Base-by-base conservation (phyloP, 2,113 vertebrate species). In the Todiramphus saurophagus region DNA sequence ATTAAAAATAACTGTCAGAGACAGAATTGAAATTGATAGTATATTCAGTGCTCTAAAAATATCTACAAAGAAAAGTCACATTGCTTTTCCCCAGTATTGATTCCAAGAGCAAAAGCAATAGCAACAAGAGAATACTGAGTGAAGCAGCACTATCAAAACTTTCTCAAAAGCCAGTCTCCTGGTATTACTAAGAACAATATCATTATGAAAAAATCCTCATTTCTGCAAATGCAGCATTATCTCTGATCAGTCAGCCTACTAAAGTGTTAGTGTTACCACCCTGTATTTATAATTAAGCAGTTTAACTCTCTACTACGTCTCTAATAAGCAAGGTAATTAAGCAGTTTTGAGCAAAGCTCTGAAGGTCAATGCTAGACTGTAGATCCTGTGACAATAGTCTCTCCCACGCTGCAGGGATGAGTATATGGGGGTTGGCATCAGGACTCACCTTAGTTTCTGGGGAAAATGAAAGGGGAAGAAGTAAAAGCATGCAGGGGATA, bases 1-100 rank as follows among this genome's bases (percentile, higher is more conserved):
- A 93, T 92, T 95, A 96, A 92, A 96, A 90, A 83, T 60, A 90
- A 69, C 46, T 72, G 31, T 89, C 77, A 64, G 55, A 41, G n/a
- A 50, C 48, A 89, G 48, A 90, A 93, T 60, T 87, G 46, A 95
- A 95, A 86, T 86, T 85, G 50, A 60, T 85, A 66, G 66, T 19
- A 30, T 82, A 68, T 86, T 75, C 43, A 72, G 74, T 28, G 24
- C 39, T 93, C 86, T 90, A 95, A 83, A 96, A 96, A 86, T 68
- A 87, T 55, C 56, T 84, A 39, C 30, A 15, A 63, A 76, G 78
- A 67, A 83, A 44, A 80, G 80, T 70, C 66, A 51, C 9, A 0
- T 51, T 79, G 35, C 31, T 84, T 91, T 72, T 90, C 39, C n/a
- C 41, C 25, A 16, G 15, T 72, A 93, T 84, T 64, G 66, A 88